These are phyloP conservation scores for Gorsachius goisagi DNA, from an alignment of 2,113 vertebrate genomes.

Conservation along the genomic window DNA sequence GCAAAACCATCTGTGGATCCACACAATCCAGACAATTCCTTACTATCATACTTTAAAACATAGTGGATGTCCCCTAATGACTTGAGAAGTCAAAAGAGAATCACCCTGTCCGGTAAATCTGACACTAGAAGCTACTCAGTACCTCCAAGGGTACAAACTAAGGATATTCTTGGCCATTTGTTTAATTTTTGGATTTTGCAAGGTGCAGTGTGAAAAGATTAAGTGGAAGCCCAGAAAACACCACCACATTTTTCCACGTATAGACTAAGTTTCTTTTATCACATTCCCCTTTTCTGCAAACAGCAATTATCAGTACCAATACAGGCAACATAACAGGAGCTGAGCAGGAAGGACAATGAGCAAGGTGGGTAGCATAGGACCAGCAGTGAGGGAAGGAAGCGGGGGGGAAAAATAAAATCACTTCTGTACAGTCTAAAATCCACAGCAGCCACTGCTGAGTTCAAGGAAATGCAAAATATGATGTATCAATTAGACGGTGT, in stretches of 20 bases:
- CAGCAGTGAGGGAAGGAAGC: constrained; percentile 28
- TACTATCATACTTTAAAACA: background rate
- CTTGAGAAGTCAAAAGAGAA: background rate
- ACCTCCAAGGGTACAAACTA: background rate
- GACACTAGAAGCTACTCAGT: background rate
- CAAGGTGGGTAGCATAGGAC: constrained; percentile 63
- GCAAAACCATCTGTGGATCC: background rate
- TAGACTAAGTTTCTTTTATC: background rate
- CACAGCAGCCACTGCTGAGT: constrained; percentile 9
- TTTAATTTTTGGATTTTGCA: background rate
- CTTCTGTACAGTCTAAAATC: background rate
- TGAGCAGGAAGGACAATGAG: constrained; percentile 79
- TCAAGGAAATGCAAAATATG: constrained; percentile 17
- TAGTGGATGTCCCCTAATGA: background rate
- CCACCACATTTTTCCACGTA: background rate
- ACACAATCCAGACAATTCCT: background rate
- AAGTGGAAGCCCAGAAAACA: background rate
- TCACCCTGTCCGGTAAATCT: background rate
- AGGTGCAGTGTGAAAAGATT: background rate
- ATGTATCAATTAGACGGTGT: fast-evolving
- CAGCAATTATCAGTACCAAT: background rate
- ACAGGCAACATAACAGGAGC: constrained; percentile 64
- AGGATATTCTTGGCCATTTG: background rate
- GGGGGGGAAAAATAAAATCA: background rate
- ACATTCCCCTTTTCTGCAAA: background rate